These are phyloP conservation scores for Gymnothorax reevesii DNA, from an alignment of 2,797 vertebrate species.

Conservation along the genomic window DNA sequence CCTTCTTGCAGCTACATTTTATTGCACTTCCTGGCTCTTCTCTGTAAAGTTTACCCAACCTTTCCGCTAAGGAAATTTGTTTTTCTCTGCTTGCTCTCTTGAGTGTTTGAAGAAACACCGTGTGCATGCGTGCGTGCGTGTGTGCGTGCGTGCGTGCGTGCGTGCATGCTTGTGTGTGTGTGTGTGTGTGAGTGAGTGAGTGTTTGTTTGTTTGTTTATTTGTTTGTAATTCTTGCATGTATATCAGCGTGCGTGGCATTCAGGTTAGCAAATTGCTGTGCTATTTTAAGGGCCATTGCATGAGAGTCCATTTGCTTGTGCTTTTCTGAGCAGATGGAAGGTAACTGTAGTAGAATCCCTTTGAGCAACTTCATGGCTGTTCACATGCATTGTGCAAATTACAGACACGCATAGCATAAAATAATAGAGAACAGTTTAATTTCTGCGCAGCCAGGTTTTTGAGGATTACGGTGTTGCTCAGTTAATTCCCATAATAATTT, in stretches of 20 bases:
- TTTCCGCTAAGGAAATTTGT: background rate
- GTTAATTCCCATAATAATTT: background rate
- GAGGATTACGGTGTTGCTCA: background rate
- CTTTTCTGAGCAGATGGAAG: too few relatives aligned
- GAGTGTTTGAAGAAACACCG: background rate
- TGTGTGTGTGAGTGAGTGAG: slow-evolving; percentile 11
- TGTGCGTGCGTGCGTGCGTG: slow-evolving; percentile 1
- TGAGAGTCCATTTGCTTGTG: background rate
- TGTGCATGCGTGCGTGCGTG: slow-evolving; percentile 13
- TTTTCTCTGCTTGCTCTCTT: background rate
- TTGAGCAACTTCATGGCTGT: background rate
- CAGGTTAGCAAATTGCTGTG: background rate
- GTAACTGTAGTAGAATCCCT: background rate
- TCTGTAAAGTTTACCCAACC: background rate
- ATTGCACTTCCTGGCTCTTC: too few relatives aligned
- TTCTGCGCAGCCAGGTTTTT: background rate
- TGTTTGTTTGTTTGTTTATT: slow-evolving; percentile 5
- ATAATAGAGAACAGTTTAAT: background rate
- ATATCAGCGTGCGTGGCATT: background rate
- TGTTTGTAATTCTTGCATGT: slow-evolving; percentile 6
- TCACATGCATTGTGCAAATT: background rate
- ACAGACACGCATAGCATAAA: background rate
- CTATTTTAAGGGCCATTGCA: too few relatives aligned
- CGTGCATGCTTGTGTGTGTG: slow-evolving; percentile 14
- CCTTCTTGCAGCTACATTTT: too few relatives aligned